A percentile compares a stretch with the other conserved stretches of the same genome.
phyloP scores from a whole-genome alignment of 2,797 vertebrate genomes.

The Neostethus bicornis region DNA sequence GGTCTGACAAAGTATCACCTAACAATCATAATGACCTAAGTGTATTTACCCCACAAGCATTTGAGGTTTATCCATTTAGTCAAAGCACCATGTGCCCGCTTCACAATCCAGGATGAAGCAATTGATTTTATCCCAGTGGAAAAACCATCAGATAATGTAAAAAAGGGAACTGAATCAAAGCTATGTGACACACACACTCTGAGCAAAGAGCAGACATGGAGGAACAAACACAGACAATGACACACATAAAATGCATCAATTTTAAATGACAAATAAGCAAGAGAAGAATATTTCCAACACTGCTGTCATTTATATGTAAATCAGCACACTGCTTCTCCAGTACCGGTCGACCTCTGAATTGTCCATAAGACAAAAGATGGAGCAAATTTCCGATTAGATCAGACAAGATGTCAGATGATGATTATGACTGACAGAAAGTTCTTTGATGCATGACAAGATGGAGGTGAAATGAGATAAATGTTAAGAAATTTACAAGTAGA shows the following conservation, averaged over 20 bases:
- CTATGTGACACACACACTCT: slow-evolving; percentile 10
- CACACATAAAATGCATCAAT: slow-evolving; percentile 12
- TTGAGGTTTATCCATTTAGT: neutral
- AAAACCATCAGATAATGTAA: slow-evolving; percentile 36
- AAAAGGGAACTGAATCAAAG: slow-evolving; percentile 37
- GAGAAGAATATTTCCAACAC: slow-evolving; percentile 21
- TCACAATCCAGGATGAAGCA: slow-evolving; percentile 40
- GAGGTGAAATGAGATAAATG: slow-evolving; percentile 39
- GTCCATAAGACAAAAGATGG: slow-evolving; percentile 28
- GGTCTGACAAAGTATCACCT: slow-evolving; percentile 16
- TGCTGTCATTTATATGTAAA: slow-evolving; percentile 69
- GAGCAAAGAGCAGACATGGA: slow-evolving; percentile 1
- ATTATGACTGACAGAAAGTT: slow-evolving; percentile 30
- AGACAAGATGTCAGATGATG: slow-evolving; percentile 41
- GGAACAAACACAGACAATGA: slow-evolving; percentile 6
- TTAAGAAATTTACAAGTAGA: slow-evolving; percentile 13
- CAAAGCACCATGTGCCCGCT: slow-evolving; percentile 22
- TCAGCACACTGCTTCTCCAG: slow-evolving; percentile 31
- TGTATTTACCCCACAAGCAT: slow-evolving; percentile 11
- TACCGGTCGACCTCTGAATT: slow-evolving; percentile 7
- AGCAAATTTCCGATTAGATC: slow-evolving; percentile 43
- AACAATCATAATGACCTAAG: slow-evolving; percentile 14
- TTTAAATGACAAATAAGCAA: slow-evolving; percentile 38
- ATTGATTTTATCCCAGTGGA: slow-evolving; percentile 47
- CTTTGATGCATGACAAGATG: slow-evolving; percentile 34